A percentile compares a stretch with the other conserved stretches of the same genome.
phyloP scores from a whole-genome alignment of 2,888 invertebrate genomes.

The Andrena trimmerana region DNA sequence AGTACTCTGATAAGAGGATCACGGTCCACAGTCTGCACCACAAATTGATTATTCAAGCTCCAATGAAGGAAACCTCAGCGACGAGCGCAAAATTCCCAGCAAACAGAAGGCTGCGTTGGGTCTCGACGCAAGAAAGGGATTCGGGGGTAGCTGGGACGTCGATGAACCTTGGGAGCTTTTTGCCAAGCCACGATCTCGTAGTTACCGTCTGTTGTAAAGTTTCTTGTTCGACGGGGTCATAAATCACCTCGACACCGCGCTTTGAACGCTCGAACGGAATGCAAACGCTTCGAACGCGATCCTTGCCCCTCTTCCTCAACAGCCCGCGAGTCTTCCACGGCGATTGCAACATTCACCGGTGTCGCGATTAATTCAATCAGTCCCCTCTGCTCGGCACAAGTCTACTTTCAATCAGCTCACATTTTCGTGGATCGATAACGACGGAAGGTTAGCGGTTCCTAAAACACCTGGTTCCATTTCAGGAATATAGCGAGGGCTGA shows the following conservation, averaged over 20 bases:
- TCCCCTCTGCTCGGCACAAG: too few relatives aligned
- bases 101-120: neutral
- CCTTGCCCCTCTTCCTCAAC: neutral
- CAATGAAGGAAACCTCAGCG: constrained; percentile 9
- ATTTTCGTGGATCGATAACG: too few relatives aligned
- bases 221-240: constrained; percentile 26
- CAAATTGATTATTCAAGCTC: neutral
- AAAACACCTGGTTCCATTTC: neutral
- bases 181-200: constrained; percentile 6
- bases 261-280: neutral
- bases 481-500: neutral
- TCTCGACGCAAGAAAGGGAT: constrained; percentile 14
- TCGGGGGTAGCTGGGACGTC: constrained; percentile 11
- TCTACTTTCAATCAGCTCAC: too few relatives aligned
- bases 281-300: neutral
- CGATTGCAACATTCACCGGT: too few relatives aligned
- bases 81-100: constrained; percentile 1
- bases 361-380: too few relatives aligned
- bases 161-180: constrained; percentile 29
- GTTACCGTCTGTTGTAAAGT: constrained; percentile 15
- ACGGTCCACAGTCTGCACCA: neutral
- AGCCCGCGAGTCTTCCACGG: neutral
- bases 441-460: too few relatives aligned
- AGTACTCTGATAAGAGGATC: neutral
- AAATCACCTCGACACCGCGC: constrained; percentile 33